phyloP scores from a whole-genome alignment of 2,888 invertebrate species.

The Oithona nana region DNA sequence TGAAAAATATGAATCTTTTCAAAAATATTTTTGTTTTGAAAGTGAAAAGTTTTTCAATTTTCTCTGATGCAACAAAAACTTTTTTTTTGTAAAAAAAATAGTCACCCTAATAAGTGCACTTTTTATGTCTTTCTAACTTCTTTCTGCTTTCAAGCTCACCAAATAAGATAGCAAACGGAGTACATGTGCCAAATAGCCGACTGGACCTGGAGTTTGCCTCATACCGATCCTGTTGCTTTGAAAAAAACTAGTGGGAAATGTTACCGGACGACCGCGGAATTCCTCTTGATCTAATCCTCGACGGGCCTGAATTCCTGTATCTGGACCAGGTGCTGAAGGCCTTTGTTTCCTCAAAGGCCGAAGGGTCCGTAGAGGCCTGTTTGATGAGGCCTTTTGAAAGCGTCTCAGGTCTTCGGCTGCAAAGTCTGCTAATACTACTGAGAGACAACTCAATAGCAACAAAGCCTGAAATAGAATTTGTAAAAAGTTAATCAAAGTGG shows the following conservation, averaged over 20 bases:
- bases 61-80: too few species aligned
- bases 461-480: too few species aligned
- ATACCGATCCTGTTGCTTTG: not conserved
- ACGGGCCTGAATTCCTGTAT: not conserved
- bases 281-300: not conserved
- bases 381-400: not conserved
- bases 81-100: not conserved
- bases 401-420: not conserved
- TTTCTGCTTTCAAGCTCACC: constrained; percentile 7
- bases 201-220: not conserved
- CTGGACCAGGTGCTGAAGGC: not conserved
- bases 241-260: too few species aligned
- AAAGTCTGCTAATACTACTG: too few species aligned
- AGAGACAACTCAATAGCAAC: too few species aligned
- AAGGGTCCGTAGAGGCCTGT: not conserved
- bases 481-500: too few species aligned
- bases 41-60: not conserved
- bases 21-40: not conserved
- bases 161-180: not conserved
- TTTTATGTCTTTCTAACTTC: too few species aligned
- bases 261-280: not conserved
- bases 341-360: not conserved
- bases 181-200: not conserved
- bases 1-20: not conserved
- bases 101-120: not conserved